Evolutionary conservation across 2,113 vertebrate genomes (phyloP).

Genomic region (Epinephelus cyanopodus): DNA sequence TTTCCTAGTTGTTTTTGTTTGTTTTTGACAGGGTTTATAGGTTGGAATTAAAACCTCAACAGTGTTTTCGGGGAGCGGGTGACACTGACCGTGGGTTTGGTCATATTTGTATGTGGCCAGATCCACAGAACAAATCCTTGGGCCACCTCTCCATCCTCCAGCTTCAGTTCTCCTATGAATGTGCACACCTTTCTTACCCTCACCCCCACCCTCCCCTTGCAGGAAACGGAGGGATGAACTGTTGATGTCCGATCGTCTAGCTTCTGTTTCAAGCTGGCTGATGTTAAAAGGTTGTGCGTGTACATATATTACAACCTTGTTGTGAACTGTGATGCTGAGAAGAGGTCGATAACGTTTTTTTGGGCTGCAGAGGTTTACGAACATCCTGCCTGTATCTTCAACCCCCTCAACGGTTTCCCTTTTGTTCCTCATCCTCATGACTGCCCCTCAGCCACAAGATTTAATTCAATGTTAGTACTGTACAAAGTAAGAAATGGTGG

Average conservation of each 20-base stretch:
- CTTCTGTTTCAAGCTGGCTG: conserved; percentile 6
- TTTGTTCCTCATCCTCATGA: conserved; percentile 44
- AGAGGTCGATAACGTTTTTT: conserved; percentile 23
- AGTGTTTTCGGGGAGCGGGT: conserved; percentile 50
- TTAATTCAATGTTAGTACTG: conserved; percentile 82
- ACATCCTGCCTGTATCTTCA: conserved; percentile 56
- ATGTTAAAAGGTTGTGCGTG: conserved; percentile 44
- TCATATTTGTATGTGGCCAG: conserved; percentile 23
- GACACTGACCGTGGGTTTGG: conserved; percentile 27
- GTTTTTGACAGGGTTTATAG: conserved; percentile 34
- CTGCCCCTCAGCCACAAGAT: conserved; percentile 68
- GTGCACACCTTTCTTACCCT: conserved; percentile 53
- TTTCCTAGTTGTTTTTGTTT: conserved; percentile 7
- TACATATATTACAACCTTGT: conserved; percentile 64
- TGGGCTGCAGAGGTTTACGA: conserved; percentile 36
- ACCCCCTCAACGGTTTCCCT: conserved; percentile 30
- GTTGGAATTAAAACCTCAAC: conserved; percentile 64
- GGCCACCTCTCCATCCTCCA: conserved; percentile 39
- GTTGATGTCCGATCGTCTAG: conserved; percentile 22
- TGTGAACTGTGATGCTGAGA: conserved; percentile 61
- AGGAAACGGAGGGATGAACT: conserved; percentile 49
- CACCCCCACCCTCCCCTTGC: background rate
- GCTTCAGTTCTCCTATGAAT: conserved; percentile 66
- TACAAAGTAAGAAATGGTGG: conserved; percentile 81
- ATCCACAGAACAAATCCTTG: conserved; percentile 34